phyloP scores from a whole-genome alignment of 2,888 invertebrate genomes.

The Leptothorax acervorum region DNA sequence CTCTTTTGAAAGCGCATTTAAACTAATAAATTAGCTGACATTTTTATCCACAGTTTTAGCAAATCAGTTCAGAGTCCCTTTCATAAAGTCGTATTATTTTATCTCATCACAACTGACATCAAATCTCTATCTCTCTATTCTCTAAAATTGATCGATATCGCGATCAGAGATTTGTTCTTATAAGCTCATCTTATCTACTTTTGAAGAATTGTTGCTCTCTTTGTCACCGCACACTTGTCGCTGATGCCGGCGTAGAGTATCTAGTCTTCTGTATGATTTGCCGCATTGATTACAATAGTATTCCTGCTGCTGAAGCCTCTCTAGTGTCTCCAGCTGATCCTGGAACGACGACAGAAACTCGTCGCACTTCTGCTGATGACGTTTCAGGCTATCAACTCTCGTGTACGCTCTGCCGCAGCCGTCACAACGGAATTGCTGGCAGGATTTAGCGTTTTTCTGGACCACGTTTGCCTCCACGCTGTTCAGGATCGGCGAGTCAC shows the following conservation, averaged over 20 bases:
- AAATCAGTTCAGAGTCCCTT: not conserved
- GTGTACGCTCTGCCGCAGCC: slow-evolving; percentile 84
- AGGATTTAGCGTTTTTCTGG: slow-evolving; percentile 60
- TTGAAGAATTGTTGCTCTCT: slow-evolving; percentile 50
- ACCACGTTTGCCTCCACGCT: slow-evolving; percentile 63
- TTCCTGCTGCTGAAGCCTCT: slow-evolving; percentile 67
- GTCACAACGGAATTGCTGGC: slow-evolving; percentile 79
- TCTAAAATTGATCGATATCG: slow-evolving; percentile 6
- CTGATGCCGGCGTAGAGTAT: slow-evolving; percentile 82
- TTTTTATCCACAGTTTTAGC: not conserved
- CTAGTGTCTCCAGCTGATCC: slow-evolving; percentile 65
- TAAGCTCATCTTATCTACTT: slow-evolving; percentile 51
- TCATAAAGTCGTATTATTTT: not conserved
- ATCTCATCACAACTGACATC: not conserved
- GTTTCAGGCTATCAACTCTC: slow-evolving; percentile 82
- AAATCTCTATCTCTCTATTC: not conserved
- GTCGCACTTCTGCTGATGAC: slow-evolving; percentile 82
- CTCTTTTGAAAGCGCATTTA: slow-evolving; percentile 2
- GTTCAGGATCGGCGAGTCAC: slow-evolving; percentile 71
- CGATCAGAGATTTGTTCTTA: slow-evolving; percentile 10
- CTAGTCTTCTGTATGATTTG: slow-evolving; percentile 82
- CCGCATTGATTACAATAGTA: slow-evolving; percentile 81
- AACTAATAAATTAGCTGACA: slow-evolving; percentile 22
- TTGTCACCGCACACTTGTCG: slow-evolving; percentile 82
- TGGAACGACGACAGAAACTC: slow-evolving; percentile 85